Evolutionary conservation across 2,888 invertebrate species (phyloP).

Genomic region (Meghimatium bilineatum): DNA sequence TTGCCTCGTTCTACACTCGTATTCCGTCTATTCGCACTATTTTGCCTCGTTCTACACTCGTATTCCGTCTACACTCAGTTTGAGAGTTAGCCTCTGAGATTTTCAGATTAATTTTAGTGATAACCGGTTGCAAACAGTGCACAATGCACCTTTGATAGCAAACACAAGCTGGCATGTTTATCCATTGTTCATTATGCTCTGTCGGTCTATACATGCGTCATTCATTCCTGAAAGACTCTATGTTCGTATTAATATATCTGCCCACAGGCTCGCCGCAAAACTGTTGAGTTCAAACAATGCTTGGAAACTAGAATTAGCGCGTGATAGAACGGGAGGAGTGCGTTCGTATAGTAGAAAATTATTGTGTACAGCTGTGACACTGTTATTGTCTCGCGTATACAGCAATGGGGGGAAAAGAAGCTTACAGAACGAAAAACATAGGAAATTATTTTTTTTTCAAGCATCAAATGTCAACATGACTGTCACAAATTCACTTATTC

Average conservation of each 20-base stretch:
- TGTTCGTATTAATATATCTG: neutral
- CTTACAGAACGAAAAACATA: neutral
- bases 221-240: neutral
- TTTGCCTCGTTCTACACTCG: neutral
- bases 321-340: neutral
- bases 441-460: neutral
- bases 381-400: neutral
- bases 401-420: neutral
- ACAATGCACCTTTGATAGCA: conserved; percentile 21
- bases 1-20: too few species aligned
- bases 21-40: too few species aligned
- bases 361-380: conserved; percentile 2
- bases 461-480: too few species aligned
- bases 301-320: neutral
- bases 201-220: conserved; percentile 3
- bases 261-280: neutral
- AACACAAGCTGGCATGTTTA: neutral
- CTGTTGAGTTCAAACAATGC: too few species aligned
- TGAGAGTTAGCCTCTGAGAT: neutral
- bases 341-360: neutral
- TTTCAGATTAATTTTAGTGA: conserved; percentile 7
- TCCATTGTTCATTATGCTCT: conserved; percentile 8
- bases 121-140: neutral
- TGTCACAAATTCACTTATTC: too few species aligned
- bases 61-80: neutral